Conservation (phyloP, 1,140 invertebrate species). For the Orius insidiosus region DNA sequence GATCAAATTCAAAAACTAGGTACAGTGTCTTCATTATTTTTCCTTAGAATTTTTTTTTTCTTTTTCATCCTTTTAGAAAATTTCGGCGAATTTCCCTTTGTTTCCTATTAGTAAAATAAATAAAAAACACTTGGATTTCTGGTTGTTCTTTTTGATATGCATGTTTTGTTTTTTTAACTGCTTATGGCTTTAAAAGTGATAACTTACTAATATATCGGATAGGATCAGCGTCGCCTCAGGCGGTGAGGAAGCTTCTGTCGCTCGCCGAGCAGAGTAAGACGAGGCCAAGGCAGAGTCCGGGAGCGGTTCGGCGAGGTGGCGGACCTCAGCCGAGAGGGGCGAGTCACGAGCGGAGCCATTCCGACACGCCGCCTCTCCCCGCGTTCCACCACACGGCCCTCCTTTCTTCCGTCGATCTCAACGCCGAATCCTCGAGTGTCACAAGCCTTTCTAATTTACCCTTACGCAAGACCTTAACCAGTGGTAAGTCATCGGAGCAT, state of each 20-base stretch:
- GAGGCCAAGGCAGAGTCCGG: conserved; percentile 27
- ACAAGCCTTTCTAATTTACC: conserved; percentile 80
- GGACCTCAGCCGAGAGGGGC: conserved; percentile 31
- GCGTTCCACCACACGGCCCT: conserved; percentile 29
- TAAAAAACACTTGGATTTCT: neutral
- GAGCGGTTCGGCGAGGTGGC: conserved; percentile 39
- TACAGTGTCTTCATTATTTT: too few species aligned
- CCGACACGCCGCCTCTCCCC: conserved; percentile 83
- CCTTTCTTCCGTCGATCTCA: conserved; percentile 70
- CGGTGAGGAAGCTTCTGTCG: conserved; percentile 79
- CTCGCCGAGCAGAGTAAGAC: conserved; percentile 76
- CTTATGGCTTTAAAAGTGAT: neutral
- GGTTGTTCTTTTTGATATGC: neutral
- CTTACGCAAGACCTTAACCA: conserved; percentile 65
- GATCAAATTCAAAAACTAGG: too few species aligned
- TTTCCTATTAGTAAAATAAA: too few species aligned
- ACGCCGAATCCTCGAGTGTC: conserved; percentile 86
- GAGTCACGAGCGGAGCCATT: conserved; percentile 71
- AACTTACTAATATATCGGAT: conserved; percentile 24
- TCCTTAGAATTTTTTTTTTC: too few species aligned
- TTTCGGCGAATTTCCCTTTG: too few species aligned
- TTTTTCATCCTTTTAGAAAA: too few species aligned
- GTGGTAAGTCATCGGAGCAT: conserved; percentile 40
- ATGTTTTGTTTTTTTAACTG: neutral
- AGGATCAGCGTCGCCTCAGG: conserved; percentile 88